Conservation (phyloP, 2,888 invertebrate species). For the Bhutanitis thaidina region DNA sequence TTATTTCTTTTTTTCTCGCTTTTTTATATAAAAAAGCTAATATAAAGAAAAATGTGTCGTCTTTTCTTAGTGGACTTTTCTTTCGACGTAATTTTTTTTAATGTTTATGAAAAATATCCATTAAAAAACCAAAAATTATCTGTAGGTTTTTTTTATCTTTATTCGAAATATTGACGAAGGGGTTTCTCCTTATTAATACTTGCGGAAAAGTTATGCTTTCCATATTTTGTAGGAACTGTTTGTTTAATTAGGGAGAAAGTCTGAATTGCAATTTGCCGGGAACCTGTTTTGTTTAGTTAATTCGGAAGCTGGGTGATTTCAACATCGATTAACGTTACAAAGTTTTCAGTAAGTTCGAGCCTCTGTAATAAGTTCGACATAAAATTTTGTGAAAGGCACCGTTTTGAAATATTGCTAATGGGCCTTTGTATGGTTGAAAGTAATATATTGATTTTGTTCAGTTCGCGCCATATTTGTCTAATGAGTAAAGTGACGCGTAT, state of each 20-base stretch:
- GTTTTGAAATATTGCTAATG: constrained; percentile 14
- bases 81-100: too few relatives aligned
- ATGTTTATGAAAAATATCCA: too few relatives aligned
- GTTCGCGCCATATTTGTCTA: constrained; percentile 4
- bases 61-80: too few relatives aligned
- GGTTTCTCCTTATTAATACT: too few relatives aligned
- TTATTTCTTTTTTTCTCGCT: too few relatives aligned
- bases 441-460: constrained; percentile 17
- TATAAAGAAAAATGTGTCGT: too few relatives aligned
- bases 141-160: too few relatives aligned
- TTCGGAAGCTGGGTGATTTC: neutral
- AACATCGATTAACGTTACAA: constrained; percentile 4
- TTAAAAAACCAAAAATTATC: too few relatives aligned
- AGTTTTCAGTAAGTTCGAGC: constrained; percentile 2
- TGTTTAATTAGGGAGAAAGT: neutral
- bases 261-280: neutral
- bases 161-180: too few relatives aligned
- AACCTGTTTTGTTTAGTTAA: neutral
- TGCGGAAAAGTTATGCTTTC: too few relatives aligned
- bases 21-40: too few relatives aligned
- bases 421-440: constrained; percentile 5
- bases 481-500: neutral
- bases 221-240: neutral
- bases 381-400: constrained; percentile 12
- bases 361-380: constrained; percentile 9